Base-by-base conservation (phyloP, 2,113 vertebrate species). In the Corynorhinus townsendii region DNA sequence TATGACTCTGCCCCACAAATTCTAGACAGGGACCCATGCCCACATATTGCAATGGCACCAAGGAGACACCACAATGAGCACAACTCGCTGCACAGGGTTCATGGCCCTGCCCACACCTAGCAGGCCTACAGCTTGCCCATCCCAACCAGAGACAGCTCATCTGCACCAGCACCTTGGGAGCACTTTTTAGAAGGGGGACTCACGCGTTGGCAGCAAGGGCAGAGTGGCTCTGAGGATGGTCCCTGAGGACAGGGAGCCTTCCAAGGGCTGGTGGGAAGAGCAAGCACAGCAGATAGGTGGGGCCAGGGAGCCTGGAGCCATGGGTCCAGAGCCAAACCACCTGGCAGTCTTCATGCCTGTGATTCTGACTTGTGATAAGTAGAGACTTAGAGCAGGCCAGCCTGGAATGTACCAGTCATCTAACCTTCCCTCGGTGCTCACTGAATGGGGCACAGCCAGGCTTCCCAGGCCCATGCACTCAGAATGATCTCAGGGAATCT, bases 241-340 rank as follows among this genome's bases (percentile, higher is more conserved):
- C 5, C 17, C 75, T 2, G 22, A 88, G 69, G 71, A 17, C 20
- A 66, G 33, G 28, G 62, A 64, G 11, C 62, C 14, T 33, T 33
- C 62, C 28, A 33, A 11, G 62, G 28, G 62, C 62, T 15, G 62
- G 28, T 64, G 28, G 59, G 14, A 59, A 69, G 2, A 28, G 24
- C 10, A 3, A 59, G 47, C 26, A 30, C 3, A 3, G 8, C 7
- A 89, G n/a, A 20, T 0, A 17, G 19, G 79, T 0, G 19, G 26
- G 73, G 24, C 0, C 0, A 17, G 8, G 22, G 12, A 10, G 2
- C 72, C 59, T 33, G 22, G 52, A 75, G 35, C 40, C 54, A 0
- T 1, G 64, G 28, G 10, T 8, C 33, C 33, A 71, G 4, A 35
- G 72, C 11, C 87, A 9, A 66, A n/a, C 15, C 28, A 66, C 15